Conservation (phyloP, 2,113 vertebrate genomes). For the Myrmophylax atrothorax region DNA sequence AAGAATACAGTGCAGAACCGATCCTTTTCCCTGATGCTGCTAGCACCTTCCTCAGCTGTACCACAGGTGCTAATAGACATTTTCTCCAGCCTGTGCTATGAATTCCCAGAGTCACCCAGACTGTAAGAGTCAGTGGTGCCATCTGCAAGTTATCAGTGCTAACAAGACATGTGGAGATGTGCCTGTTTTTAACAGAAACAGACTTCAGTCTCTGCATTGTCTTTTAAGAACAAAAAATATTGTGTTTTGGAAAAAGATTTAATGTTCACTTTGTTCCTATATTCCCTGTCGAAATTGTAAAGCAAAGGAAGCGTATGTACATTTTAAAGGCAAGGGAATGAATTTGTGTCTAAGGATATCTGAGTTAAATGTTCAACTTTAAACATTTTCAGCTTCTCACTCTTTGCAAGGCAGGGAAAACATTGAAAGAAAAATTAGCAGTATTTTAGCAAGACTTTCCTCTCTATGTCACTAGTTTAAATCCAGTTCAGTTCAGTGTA, state of each 20-base stretch:
- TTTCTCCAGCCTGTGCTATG: not conserved
- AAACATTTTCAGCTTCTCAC: not conserved
- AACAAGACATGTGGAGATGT: not conserved
- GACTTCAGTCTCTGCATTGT: not conserved
- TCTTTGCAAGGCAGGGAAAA: not conserved
- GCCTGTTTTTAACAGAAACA: not conserved
- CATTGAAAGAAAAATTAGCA: not conserved
- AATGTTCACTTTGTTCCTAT: not conserved
- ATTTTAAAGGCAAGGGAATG: not conserved
- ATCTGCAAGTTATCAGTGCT: not conserved
- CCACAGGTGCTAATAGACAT: not conserved
- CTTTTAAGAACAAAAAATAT: not conserved
- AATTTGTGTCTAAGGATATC: not conserved
- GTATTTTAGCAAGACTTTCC: not conserved
- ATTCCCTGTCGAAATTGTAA: not conserved
- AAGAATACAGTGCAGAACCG: not conserved
- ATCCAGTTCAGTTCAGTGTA: not conserved
- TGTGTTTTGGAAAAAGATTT: not conserved
- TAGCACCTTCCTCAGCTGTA: not conserved
- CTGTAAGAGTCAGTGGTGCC: not conserved
- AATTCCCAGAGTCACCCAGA: not conserved
- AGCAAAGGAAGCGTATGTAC: not conserved
- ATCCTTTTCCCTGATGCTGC: not conserved
- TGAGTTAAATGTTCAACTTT: not conserved
- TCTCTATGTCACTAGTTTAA: not conserved